These are phyloP conservation scores for Neogobius melanostomus DNA, from an alignment of 2,113 vertebrate species.

Conservation along the genomic window DNA sequence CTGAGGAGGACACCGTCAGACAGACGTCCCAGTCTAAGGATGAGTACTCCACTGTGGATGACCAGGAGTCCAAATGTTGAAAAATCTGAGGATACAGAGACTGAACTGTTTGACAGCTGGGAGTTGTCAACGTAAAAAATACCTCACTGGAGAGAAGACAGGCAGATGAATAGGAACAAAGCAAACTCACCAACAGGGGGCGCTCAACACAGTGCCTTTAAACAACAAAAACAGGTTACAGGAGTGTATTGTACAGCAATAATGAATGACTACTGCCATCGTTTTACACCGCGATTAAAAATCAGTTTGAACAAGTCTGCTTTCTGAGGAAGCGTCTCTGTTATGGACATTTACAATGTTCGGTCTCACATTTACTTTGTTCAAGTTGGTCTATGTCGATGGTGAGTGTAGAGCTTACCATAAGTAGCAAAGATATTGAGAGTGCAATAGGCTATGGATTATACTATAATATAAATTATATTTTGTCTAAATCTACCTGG, in stretches of 20 bases:
- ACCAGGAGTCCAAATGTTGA: slow-evolving; percentile 76
- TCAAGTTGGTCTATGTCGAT: slow-evolving; percentile 5
- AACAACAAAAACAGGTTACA: slow-evolving; percentile 2
- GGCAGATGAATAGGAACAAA: slow-evolving; percentile 15
- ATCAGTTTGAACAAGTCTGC: slow-evolving; percentile 62
- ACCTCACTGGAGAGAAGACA: slow-evolving; percentile 48
- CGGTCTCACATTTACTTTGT: slow-evolving; percentile 21
- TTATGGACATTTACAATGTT: slow-evolving; percentile 62
- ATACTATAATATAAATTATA: too few species aligned
- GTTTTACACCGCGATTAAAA: slow-evolving; percentile 45
- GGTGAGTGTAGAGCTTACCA: neutral
- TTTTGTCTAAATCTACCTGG: neutral
- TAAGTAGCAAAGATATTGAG: neutral
- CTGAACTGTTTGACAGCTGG: slow-evolving; percentile 31
- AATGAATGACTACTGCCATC: slow-evolving; percentile 31
- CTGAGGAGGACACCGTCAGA: slow-evolving; percentile 52
- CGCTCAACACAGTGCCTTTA: slow-evolving; percentile 23
- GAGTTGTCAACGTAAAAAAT: slow-evolving; percentile 19
- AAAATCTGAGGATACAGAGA: slow-evolving; percentile 9
- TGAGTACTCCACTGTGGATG: slow-evolving; percentile 68
- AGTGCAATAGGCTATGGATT: too few species aligned
- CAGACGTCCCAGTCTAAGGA: slow-evolving; percentile 60
- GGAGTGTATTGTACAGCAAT: slow-evolving; percentile 29
- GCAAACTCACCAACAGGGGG: slow-evolving; percentile 35
- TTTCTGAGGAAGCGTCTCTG: slow-evolving; percentile 73